These are phyloP conservation scores for Perizoma affinitatum DNA, from an alignment of 2,888 invertebrate species.

Conservation along the genomic window DNA sequence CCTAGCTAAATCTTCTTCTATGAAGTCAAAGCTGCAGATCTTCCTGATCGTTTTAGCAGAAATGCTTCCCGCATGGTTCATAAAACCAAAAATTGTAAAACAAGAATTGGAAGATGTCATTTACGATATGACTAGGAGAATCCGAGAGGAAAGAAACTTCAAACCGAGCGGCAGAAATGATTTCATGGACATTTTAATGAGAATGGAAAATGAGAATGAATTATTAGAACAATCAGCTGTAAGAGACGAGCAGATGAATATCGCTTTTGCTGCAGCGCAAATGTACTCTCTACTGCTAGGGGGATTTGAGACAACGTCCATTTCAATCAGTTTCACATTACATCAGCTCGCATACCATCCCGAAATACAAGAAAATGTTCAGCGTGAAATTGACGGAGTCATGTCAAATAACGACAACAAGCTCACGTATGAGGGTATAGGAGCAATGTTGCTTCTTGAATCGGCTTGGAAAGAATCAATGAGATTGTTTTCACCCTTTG, in stretches of 20 bases:
- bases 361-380: conserved; percentile 52
- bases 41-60: conserved; percentile 26
- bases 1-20: conserved; percentile 26
- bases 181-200: conserved; percentile 48
- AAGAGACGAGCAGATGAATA: conserved; percentile 7
- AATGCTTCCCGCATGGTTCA: conserved; percentile 17
- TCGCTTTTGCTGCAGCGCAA: conserved; percentile 42
- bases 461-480: conserved; percentile 49
- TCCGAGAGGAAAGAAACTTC: conserved; percentile 34
- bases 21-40: conserved; percentile 18
- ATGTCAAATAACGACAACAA: conserved; percentile 43
- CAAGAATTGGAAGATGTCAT: conserved; percentile 25
- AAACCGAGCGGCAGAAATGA: conserved; percentile 46
- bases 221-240: conserved; percentile 1
- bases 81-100: conserved; percentile 27
- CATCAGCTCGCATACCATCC: conserved; percentile 54
- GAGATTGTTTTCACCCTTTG: conserved; percentile 46
- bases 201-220: conserved; percentile 34
- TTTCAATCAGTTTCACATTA: conserved; percentile 48
- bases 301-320: conserved; percentile 50
- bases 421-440: conserved; percentile 45
- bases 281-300: conserved; percentile 46
- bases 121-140: conserved; percentile 26
- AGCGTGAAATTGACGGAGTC: conserved; percentile 52
- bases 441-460: conserved; percentile 43